phyloP scores from a whole-genome alignment of 2,113 vertebrate species.

The Anguilla rostrata region DNA sequence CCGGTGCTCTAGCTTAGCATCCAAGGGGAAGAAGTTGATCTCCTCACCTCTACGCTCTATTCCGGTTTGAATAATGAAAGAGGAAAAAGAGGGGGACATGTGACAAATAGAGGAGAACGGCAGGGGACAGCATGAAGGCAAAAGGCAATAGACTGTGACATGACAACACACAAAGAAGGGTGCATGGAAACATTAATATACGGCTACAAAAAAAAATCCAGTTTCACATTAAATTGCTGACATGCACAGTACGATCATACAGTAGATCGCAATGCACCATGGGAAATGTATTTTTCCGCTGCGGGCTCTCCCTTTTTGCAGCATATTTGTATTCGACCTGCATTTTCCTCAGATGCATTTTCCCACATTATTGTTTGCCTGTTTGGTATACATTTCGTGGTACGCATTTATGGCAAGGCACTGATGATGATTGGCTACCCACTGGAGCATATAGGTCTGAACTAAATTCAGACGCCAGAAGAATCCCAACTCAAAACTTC shows the following conservation, averaged over 20 bases:
- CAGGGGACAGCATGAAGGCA: conserved; percentile 30
- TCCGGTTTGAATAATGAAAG: not conserved
- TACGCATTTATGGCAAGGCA: not conserved
- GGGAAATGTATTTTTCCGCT: not conserved
- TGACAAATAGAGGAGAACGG: conserved; percentile 18
- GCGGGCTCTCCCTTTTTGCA: not conserved
- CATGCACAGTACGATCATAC: not conserved
- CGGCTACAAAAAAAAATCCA: not conserved
- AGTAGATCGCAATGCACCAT: not conserved
- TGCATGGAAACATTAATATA: not conserved
- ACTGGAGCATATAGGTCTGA: not conserved
- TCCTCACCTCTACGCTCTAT: not conserved
- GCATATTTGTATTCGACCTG: not conserved
- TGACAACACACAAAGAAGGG: not conserved
- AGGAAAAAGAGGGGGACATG: not conserved
- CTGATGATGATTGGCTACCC: not conserved
- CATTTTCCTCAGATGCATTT: not conserved
- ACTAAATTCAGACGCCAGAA: not conserved
- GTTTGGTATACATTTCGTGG: not conserved
- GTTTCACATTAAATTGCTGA: not conserved
- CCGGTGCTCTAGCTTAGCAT: not conserved
- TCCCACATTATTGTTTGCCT: not conserved
- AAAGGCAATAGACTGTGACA: conserved; percentile 17
- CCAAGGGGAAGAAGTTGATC: conserved; percentile 7
- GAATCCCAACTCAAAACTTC: not conserved